Evolutionary conservation across 2,113 vertebrate species (phyloP), one percentile per base, ranked within the genome.

Genomic region (Solea senegalensis): DNA sequence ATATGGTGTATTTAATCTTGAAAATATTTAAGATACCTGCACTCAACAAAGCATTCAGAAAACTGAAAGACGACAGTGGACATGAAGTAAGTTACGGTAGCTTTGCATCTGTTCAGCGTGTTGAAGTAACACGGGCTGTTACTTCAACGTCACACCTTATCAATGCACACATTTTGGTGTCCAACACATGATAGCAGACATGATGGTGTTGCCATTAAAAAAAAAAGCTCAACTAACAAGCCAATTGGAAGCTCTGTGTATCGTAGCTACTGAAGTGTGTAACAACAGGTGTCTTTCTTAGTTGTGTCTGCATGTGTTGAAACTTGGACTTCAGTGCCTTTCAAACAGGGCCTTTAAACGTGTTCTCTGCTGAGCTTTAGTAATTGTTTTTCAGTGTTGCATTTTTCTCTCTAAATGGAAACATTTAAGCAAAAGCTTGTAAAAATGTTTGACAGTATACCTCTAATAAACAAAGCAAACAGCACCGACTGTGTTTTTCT

Each of bases 1-100:
- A 81, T 90, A 89, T 86, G 84, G 71, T 92, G 87, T 94, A 94
- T 94, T 92, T 93, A 93, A 92, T 91, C 90, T 85, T 87, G 77
- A 88, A 83, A 85, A 81, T 92, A 92, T 92, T 91, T 91, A 91
- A 93, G 80, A 92, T 81, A 82, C 67, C 75, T 90, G 77, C 86
- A 90, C 84, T 86, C 86, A 76, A 74, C 68, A 65, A 72, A 88
- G 69, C 73, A 76, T 85, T 84, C 69, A 86, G 74, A 81, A 64
- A 84, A 78, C 62, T 67, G 72, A 80, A 71, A 81, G 69, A 80
- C 76, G 78, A 70, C 78, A 8, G 8, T 69, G 39, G 70, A 76
- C 78, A 85, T 70, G 27, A 64, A 82, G 75, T 83, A 73, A 73
- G 60, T 78, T 85, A 86, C 82, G 74, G 82, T 80, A 59, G 83